These are phyloP conservation scores for Mactra quadrangularis DNA, from an alignment of 1,140 invertebrate species.

Conservation along the genomic window DNA sequence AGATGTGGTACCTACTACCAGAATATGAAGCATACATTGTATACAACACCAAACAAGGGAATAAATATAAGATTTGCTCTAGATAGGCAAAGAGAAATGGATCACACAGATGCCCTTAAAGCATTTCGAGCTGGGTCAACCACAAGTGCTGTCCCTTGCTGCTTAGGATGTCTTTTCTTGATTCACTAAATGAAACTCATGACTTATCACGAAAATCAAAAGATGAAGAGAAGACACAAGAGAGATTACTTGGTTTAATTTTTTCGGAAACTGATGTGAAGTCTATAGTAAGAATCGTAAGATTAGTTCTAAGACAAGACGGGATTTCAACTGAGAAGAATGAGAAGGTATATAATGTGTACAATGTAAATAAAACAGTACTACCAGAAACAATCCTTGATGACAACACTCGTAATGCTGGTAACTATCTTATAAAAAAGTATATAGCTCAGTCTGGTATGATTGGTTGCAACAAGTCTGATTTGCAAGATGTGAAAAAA, in stretches of 20 bases:
- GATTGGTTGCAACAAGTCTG: neutral
- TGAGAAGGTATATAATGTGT: conserved; percentile 35
- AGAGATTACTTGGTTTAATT: conserved; percentile 12
- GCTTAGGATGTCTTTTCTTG: conserved; percentile 41
- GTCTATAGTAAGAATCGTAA: conserved; percentile 30
- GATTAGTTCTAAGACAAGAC: conserved; percentile 7
- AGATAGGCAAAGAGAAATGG: conserved; percentile 43
- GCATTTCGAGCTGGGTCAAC: conserved; percentile 37
- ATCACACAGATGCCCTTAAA: conserved; percentile 26
- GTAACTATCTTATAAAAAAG: conserved; percentile 23
- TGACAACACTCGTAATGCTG: neutral
- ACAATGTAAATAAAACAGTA: neutral
- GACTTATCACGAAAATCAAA: neutral
- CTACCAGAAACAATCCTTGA: conserved; percentile 34
- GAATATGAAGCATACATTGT: conserved; percentile 23
- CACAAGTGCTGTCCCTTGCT: neutral
- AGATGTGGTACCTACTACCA: conserved; percentile 31
- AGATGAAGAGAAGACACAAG: neutral
- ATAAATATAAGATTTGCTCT: conserved; percentile 33
- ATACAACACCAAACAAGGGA: conserved; percentile 20
- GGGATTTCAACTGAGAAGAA: conserved; percentile 25
- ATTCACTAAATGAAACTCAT: conserved; percentile 42
- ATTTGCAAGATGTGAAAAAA: conserved; percentile 19
- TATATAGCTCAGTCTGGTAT: neutral
- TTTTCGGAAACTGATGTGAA: conserved; percentile 25